These are phyloP conservation scores for Benthosema pterotum DNA, from an alignment of 2,797 vertebrate species.

Conservation along the genomic window DNA sequence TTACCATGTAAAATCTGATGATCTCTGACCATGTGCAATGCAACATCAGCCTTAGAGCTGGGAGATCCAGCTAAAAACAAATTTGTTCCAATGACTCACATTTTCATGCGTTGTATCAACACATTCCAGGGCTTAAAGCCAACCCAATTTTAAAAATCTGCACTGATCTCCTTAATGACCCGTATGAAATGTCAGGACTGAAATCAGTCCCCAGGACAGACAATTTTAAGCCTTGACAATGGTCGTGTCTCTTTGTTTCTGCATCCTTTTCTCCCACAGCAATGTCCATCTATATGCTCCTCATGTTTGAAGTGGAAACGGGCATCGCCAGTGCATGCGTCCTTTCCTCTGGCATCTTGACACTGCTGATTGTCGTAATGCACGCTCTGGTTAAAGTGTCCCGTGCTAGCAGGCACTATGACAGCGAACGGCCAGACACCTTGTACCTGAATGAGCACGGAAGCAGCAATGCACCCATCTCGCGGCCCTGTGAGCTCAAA, in stretches of 20 bases:
- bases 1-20: too few relatives aligned
- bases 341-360: slow-evolving; percentile 83
- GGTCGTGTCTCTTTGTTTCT: slow-evolving; percentile 5
- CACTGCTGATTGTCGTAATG: slow-evolving; percentile 79
- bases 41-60: too few relatives aligned
- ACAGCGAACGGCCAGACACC: slow-evolving; percentile 59
- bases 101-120: too few relatives aligned
- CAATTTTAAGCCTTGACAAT: not conserved
- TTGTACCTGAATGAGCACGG: slow-evolving; percentile 82
- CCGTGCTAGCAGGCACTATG: slow-evolving; percentile 47
- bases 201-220: too few relatives aligned
- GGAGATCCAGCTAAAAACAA: too few relatives aligned
- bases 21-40: too few relatives aligned
- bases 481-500: slow-evolving; percentile 68
- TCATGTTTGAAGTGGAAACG: slow-evolving; percentile 86
- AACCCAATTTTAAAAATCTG: too few relatives aligned
- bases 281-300: slow-evolving; percentile 87
- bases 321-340: slow-evolving; percentile 85
- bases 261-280: slow-evolving; percentile 70
- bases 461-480: slow-evolving; percentile 28
- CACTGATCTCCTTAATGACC: too few relatives aligned
- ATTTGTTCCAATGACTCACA: too few relatives aligned
- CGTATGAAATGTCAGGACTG: too few relatives aligned
- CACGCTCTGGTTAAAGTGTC: slow-evolving; percentile 82
- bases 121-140: too few relatives aligned